These are phyloP conservation scores for Drosophila sp. DNA, from an alignment of 1,140 invertebrate species.

Conservation along the genomic window DNA sequence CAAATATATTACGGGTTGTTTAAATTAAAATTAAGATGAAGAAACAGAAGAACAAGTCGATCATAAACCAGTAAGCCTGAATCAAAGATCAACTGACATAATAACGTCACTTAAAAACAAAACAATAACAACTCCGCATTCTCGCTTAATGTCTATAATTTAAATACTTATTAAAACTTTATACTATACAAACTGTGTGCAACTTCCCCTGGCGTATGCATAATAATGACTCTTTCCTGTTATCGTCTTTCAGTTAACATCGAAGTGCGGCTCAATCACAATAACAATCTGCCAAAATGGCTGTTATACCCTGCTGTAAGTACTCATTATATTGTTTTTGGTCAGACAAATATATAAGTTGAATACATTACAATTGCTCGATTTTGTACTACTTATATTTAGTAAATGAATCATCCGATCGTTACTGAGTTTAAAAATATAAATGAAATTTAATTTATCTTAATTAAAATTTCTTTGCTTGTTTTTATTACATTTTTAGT, in stretches of 20 bases:
- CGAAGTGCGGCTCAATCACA: slow-evolving; percentile 30
- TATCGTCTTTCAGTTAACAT: slow-evolving; percentile 60
- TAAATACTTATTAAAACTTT: slow-evolving; percentile 13
- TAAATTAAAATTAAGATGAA: neutral
- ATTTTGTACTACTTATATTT: neutral
- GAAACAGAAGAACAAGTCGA: neutral
- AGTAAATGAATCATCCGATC: no score
- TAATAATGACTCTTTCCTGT: slow-evolving; percentile 51
- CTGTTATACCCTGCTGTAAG: slow-evolving; percentile 78
- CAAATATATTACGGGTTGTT: no score
- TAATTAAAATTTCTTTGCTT: no score
- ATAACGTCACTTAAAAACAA: slow-evolving; percentile 6
- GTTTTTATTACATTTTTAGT: no score
- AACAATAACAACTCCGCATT: slow-evolving; percentile 22
- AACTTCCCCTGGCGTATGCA: slow-evolving; percentile 8
- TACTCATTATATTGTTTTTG: slow-evolving; percentile 31
- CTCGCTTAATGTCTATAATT: slow-evolving; percentile 5
- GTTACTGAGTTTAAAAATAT: no score
- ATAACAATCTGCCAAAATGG: slow-evolving; percentile 66
- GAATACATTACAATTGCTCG: no score
- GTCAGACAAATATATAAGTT: no score
- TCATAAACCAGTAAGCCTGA: slow-evolving; percentile 9
- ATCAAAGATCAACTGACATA: slow-evolving; percentile 28
- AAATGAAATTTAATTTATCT: no score
- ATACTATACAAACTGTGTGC: slow-evolving; percentile 7